Evolutionary conservation across 1,140 invertebrate genomes (phyloP).

Genomic region (Lepidotrigona ventralis): DNA sequence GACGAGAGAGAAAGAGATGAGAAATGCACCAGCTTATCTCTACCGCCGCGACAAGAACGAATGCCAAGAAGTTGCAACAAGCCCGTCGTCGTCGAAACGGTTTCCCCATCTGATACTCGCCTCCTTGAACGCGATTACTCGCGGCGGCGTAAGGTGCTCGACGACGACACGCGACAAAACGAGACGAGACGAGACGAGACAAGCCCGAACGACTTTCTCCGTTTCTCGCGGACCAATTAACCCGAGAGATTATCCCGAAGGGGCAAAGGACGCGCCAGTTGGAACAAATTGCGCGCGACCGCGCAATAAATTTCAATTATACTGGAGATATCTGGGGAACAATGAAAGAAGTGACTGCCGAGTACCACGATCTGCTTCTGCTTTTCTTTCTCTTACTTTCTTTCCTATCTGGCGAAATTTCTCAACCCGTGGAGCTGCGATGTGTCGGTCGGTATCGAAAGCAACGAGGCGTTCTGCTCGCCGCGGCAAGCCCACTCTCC

Average conservation of each 20-base stretch:
- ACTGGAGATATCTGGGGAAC: background rate
- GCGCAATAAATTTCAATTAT: slow-evolving; percentile 44
- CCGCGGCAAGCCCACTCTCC: slow-evolving; percentile 9
- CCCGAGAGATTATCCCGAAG: background rate
- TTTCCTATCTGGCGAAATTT: slow-evolving; percentile 47
- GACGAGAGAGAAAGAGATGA: background rate
- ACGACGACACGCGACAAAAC: background rate
- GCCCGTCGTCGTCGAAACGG: background rate
- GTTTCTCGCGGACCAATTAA: slow-evolving; percentile 27
- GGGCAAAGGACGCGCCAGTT: background rate
- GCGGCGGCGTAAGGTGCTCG: background rate
- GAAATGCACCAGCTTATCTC: background rate
- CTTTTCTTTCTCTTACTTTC: background rate
- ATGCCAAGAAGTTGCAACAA: background rate
- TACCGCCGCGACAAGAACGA: background rate
- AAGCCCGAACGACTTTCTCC: slow-evolving; percentile 42
- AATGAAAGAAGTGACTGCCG: slow-evolving; percentile 18
- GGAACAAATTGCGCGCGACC: background rate
- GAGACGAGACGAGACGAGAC: background rate
- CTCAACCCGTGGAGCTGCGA: slow-evolving; percentile 10
- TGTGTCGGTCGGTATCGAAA: slow-evolving; percentile 43
- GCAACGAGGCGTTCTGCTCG: slow-evolving; percentile 29
- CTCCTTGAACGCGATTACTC: background rate
- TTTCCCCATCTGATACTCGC: background rate
- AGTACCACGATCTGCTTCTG: too few species aligned